Evolutionary conservation across 2,888 invertebrate species (phyloP), one percentile per base, ranked within the genome.

Genomic region (Andrena bucephala): DNA sequence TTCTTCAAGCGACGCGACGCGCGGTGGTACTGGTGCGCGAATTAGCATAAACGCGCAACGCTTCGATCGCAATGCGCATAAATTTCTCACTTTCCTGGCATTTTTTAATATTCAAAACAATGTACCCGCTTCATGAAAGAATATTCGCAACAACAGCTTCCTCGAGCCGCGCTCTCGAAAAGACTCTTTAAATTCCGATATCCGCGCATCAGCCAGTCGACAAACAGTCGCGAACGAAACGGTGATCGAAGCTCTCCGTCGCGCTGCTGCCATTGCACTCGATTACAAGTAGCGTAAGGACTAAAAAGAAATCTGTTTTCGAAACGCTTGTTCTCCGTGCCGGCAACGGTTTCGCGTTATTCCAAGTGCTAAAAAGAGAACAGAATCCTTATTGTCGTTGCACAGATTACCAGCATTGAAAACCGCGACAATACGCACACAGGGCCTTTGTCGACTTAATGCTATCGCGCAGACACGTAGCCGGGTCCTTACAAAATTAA

Each of bases 31-130:
- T 70, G 70, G 54, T 27, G 48, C 36, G 13, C 48, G 68, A 63
- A 78, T 81, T 79, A 73, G 54, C 81, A 81, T 81, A 81, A 78
- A 72, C 67, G 81, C 24, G 54, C 31, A 54, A 71, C 60, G 66
- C 72, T 50, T 81, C 68, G 77, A 76, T 65, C 67, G 63, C 31
- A 57, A 54, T n/a, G n/a, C 27, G 77, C 77, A 65, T 70, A 70
- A 77, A 70, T 80, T 77, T 70, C 27, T 69, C 60, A 16, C 1
- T 24, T 48, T 67, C 31, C 20, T 42, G 33, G 59, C 62, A 36
- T 24, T 27, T 29, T 33, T 69, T 57, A 54, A 54, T 24, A n/a
- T 24, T 54, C 57, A 24, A 57, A 57, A 57, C 57, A 57, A 57
- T 57, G 57, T 24, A 57, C 10, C 57, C 4, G 57, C 57, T 10